Base-by-base conservation (phyloP, 2,113 vertebrate species). In the Todiramphus saurophagus region DNA sequence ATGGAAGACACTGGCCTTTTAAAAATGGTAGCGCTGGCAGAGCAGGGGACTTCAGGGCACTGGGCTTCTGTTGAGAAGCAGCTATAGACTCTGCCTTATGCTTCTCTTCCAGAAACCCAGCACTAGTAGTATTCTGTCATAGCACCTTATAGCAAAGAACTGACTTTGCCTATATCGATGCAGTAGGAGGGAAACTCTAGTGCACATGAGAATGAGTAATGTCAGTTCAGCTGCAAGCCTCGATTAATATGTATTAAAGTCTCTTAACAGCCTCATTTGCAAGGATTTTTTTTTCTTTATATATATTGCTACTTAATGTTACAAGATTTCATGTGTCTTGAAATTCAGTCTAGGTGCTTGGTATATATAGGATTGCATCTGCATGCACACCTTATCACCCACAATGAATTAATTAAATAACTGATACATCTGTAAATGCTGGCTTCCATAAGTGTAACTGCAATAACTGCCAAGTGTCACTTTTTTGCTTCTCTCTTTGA, bases 361-460 rank as follows among this genome's bases (percentile, higher is more conserved):
- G 8, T 48, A 21, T 37, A 28, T 20, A 4, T 10, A 24, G 5
- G 21, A 25, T 23, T 59, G 21, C 1, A 50, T 24, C 37, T 81
- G 23, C 31, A 17, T 10, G 5, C 11, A 3, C 4, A 37, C 4
- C 25, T 70, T 66, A 14, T 1, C 6, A 37, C 7, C 7, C 8
- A 60, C 4, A 60, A 68, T 73, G 55, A 72, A 44, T 23, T 31
- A 59, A 51, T n/a, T 10, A 60, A 64, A 23, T 69, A 59, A 20
- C n/a, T 35, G 27, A 53, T 72, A 11, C 10, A 9, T 21, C 35
- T 83, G 10, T n/a, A 68, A 63, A 79, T 55, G 44, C 4, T 60
- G 5, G 76, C 12, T 72, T 77, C 16, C 10, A 5, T 16, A 13
- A 13, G 6, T 77, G 11, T 43, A 53, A 30, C 5, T 66, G 27